phyloP scores from a whole-genome alignment of 2,888 invertebrate genomes.

The Neuroscelio doddi region DNA sequence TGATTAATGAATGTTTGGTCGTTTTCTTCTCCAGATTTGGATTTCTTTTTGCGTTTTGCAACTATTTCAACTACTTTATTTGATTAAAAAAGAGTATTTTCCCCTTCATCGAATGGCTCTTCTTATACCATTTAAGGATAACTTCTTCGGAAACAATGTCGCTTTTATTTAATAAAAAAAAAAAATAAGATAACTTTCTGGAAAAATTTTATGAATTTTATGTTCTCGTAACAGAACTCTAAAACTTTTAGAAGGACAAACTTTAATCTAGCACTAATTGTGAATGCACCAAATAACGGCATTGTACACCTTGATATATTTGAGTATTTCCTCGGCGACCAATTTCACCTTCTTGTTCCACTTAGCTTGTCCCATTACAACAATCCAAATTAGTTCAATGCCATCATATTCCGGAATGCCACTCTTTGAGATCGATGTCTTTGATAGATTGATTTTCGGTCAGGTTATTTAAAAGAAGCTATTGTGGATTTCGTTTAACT shows the following conservation, averaged over 20 bases:
- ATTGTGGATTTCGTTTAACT: conserved; percentile 85
- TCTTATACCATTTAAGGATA: conserved; percentile 97
- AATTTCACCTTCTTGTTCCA: conserved; percentile 99
- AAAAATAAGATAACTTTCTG: conserved; percentile 96
- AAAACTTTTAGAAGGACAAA: conserved; percentile 93
- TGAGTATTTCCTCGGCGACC: conserved; percentile 94
- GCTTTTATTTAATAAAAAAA: conserved; percentile 43
- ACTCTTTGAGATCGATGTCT: conserved; percentile 86
- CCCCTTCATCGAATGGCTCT: conserved; percentile 93
- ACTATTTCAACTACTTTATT: conserved; percentile 98
- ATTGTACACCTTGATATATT: conserved; percentile 91
- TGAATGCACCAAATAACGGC: conserved; percentile 88
- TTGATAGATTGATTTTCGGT: conserved; percentile 89
- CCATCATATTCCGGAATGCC: conserved; percentile 93
- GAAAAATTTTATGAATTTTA: conserved; percentile 99
- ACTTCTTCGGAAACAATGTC: conserved; percentile 96
- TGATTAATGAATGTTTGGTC: conserved; percentile 65
- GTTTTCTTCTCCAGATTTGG: conserved; percentile 76
- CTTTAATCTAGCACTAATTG: conserved; percentile 89
- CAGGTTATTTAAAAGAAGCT: conserved; percentile 86
- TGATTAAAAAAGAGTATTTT: conserved; percentile 98
- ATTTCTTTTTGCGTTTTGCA: conserved; percentile 94
- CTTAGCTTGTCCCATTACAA: conserved; percentile 95
- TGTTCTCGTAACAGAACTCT: conserved; percentile 98
- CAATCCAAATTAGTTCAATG: conserved; percentile 92